Evolutionary conservation across 2,888 invertebrate species (phyloP).

Genomic region (Blera fallax): DNA sequence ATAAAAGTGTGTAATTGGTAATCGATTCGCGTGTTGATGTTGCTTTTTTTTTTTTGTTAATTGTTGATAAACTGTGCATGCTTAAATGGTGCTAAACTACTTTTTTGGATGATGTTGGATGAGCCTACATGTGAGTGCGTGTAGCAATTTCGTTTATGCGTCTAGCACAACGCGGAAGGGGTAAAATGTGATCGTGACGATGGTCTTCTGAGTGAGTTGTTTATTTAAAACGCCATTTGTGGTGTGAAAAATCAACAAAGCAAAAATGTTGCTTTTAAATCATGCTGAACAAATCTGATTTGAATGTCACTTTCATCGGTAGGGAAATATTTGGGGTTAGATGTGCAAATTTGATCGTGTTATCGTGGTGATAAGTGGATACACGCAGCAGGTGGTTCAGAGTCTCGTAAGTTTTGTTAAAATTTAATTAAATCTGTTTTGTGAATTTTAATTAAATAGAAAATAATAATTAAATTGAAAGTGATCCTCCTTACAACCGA

Average conservation of each 20-base stretch:
- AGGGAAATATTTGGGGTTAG: constrained; percentile 1
- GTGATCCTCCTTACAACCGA: neutral
- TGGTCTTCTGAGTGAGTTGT: neutral
- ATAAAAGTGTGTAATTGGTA: constrained; percentile 40
- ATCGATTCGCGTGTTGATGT: neutral
- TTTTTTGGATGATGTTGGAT: neutral
- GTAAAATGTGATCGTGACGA: neutral
- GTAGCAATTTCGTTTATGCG: neutral
- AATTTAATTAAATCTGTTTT: neutral
- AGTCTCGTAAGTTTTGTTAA: neutral
- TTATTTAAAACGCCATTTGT: neutral
- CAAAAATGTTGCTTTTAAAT: neutral
- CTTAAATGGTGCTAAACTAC: constrained; percentile 23
- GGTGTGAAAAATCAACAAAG: neutral
- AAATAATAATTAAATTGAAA: constrained; percentile 7
- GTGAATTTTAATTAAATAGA: neutral
- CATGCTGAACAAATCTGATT: constrained; percentile 7
- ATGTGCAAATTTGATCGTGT: constrained; percentile 6
- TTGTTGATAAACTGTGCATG: constrained; percentile 15
- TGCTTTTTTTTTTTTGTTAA: neutral
- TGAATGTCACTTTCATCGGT: neutral
- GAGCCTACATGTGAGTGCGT: neutral
- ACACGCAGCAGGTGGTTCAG: neutral
- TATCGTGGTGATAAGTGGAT: constrained; percentile 28
- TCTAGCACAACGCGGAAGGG: neutral